Evolutionary conservation across 2,113 vertebrate species (phyloP).

Genomic region (Pantherophis guttatus): DNA sequence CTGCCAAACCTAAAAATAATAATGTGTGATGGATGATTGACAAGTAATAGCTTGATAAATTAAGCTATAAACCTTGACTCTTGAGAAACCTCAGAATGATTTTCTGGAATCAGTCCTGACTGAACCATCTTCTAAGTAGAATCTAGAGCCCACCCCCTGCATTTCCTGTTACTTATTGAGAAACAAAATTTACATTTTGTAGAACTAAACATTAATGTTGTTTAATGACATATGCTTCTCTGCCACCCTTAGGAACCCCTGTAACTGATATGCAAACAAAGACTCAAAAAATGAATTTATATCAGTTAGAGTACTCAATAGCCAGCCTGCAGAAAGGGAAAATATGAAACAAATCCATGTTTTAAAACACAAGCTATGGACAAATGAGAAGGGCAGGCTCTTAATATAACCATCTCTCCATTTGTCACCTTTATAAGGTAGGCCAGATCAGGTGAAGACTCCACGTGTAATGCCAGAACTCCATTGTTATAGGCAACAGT

Average conservation of each 20-base stretch:
- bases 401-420: not conserved
- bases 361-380: not conserved
- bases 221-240: not conserved
- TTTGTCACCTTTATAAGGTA: not conserved
- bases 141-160: conserved; percentile 9
- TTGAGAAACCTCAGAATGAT: conserved; percentile 2
- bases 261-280: not conserved
- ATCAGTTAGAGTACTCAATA: not conserved
- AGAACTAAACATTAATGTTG: not conserved
- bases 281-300: not conserved
- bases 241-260: not conserved
- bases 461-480: not conserved
- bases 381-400: not conserved
- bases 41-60: conserved; percentile 20
- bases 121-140: conserved; percentile 23
- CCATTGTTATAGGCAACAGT: not conserved
- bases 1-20: conserved; percentile 5
- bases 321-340: not conserved
- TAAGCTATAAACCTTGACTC: conserved; percentile 39
- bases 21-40: conserved; percentile 20
- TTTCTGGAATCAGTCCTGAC: not conserved
- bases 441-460: not conserved
- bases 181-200: not conserved
- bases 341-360: not conserved
- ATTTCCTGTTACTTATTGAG: conserved; percentile 37